Base-by-base conservation (phyloP, 1,140 invertebrate species). In the Penaeus japonicus region DNA sequence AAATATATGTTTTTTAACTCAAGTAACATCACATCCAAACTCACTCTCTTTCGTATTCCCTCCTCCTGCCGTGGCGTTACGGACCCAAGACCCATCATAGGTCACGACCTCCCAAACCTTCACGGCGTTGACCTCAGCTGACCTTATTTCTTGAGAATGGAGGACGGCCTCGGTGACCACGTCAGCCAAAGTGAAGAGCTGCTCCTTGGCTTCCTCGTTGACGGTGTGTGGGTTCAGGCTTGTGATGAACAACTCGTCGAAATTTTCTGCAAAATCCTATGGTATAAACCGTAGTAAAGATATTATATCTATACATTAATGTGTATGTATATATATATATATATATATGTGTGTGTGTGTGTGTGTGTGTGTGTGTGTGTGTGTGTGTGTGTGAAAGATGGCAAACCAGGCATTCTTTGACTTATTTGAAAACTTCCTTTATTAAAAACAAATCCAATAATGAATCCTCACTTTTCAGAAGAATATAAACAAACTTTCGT, bases 51-150 rank as follows among this genome's bases (percentile, higher is more conserved):
- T 97, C 93, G 99, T 99, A 91, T 98, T 95, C 92, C 98, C 99
- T 20, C 98, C 98, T 32, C 98, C 98, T 53, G 98, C 98, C 17
- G 97, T 99, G 4, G 97, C 96, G 24, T 97, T 92, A 18, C 90
- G 93, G 2, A 97, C 96, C 98, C 98, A 99, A 91, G 96, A 96
- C 12, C 98, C 98, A 92, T 99, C 96, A 91, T 97, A 98, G n/a
- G 97, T 95, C 78, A 95, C 97, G 94, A 97, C 96, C 92, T 98
- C 97, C 98, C 98, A 99, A 96, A 73, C 59, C 85, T 27, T 85
- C 70, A 24, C 80, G 22, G 39, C 94, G 0, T 93, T 93, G 59
- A 24, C 30, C 27, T 47, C 54, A 12, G 22, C 47, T 47, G 75
- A 20, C 75, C 35, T 79, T 47, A 62, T 32, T 57, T 59, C 24